Percentiles rank a stretch among this genome's conserved stretches.
phyloP scores from a whole-genome alignment of 2,113 vertebrate species.

The Paramormyrops kingsleyae region DNA sequence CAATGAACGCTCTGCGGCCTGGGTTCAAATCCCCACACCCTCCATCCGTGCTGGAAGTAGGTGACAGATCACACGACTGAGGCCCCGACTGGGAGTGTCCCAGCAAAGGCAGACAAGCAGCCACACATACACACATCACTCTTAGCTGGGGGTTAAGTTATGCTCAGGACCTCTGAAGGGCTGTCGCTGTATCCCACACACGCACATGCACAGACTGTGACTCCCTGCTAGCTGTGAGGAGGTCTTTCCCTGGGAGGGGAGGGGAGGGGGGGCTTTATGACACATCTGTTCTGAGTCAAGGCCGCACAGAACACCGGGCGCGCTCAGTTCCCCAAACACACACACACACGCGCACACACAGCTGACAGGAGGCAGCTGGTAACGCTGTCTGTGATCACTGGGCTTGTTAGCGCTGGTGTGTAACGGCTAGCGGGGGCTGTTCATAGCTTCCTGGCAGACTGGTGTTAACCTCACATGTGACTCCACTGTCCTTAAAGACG shows the following conservation, averaged over 20 bases:
- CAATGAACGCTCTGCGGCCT: background rate
- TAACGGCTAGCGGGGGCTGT: background rate
- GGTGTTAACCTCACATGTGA: background rate
- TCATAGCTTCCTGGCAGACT: background rate
- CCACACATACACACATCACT: background rate
- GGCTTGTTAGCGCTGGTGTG: background rate
- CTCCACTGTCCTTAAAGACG: background rate
- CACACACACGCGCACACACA: background rate
- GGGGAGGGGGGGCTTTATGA: background rate
- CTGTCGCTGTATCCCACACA: background rate
- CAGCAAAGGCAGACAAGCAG: background rate
- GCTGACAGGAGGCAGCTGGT: background rate
- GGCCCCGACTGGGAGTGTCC: background rate
- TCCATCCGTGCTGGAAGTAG: background rate
- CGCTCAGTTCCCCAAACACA: background rate
- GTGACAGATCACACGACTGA: background rate
- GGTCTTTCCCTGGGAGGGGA: background rate
- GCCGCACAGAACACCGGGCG: background rate
- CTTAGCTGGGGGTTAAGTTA: background rate
- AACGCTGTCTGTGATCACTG: constrained; percentile 9
- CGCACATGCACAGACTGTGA: background rate
- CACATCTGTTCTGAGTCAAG: background rate
- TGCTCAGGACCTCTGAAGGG: background rate
- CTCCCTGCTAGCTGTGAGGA: background rate
- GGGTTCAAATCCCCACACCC: background rate